Conservation (phyloP, 2,888 invertebrate genomes). For the Andrena flavipes region DNA sequence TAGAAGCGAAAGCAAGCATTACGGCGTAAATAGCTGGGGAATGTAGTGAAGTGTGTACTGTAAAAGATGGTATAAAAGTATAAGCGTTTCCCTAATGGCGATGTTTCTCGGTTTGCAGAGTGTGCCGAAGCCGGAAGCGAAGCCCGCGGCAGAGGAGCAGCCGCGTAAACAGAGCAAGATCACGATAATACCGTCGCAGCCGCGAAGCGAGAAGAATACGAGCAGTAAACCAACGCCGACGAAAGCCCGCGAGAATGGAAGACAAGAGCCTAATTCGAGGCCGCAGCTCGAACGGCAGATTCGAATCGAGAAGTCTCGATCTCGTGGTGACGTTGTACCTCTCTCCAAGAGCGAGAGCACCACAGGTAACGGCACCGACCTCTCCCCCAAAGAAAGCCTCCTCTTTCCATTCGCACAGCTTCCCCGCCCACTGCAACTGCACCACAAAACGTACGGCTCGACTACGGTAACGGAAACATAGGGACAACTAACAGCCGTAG, state of each 20-base stretch:
- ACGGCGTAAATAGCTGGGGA: background rate
- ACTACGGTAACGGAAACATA: background rate
- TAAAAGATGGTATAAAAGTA: background rate
- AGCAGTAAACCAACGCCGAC: slow-evolving; percentile 71
- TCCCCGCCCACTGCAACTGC: background rate
- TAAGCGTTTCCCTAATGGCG: background rate
- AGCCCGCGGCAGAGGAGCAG: slow-evolving; percentile 69
- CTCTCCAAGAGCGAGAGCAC: slow-evolving; percentile 83
- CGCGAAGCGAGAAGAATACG: slow-evolving; percentile 78
- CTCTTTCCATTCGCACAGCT: background rate
- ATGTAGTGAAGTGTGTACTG: background rate
- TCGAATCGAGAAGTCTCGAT: slow-evolving; percentile 82
- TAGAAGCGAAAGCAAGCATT: background rate
- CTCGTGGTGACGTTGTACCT: slow-evolving; percentile 79
- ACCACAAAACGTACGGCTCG: background rate
- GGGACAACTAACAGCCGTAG: background rate
- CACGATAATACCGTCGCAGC: slow-evolving; percentile 84
- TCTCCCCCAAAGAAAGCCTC: background rate
- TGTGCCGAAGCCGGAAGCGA: slow-evolving; percentile 78
- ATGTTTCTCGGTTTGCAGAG: slow-evolving; percentile 72
- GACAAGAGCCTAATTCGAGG: slow-evolving; percentile 79
- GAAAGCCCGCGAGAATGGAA: slow-evolving; percentile 82
- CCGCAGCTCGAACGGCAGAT: slow-evolving; percentile 83
- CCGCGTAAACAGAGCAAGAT: slow-evolving; percentile 84
- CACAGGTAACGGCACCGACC: slow-evolving; percentile 76